Evolutionary conservation across 1,140 invertebrate species (phyloP), one percentile per base, ranked within the genome.

Genomic region (Diorhabda sublineata): DNA sequence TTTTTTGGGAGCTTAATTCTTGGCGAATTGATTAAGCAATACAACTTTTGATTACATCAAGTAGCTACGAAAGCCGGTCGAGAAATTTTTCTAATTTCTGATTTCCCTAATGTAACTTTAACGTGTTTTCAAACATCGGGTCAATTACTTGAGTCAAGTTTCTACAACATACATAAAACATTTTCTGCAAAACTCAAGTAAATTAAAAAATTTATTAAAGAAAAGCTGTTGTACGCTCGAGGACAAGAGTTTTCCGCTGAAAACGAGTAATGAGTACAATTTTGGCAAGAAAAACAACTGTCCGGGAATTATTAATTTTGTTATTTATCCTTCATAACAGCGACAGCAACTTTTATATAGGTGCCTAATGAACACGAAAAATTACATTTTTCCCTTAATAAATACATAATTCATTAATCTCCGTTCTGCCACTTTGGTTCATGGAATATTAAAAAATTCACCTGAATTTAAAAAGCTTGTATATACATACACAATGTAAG

Each of bases 171-270:
- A 52, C 47, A 52, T 52, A 52, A 52, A 52, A 52, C 47, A 52
- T 52, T 52, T 52, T 52, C n/a, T 2, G 47, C 6, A n/a, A 52
- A 52, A 52, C 47, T 52, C n/a, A 6, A 52, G 47, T 8, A 52
- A 52, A 52, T 52, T 52, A 52, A 52, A 52, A 52, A 52, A 52
- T 52, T 52, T 52, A 52, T 52, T 52, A 52, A 52, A 52, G n/a
- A 52, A 6, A 52, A 52, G n/a, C 47, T 8, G 6, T 52, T 52
- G 6, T 52, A 3, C n/a, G 47, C 47, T 52, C n/a, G 47, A 52
- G 47, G 47, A 52, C 47, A n/a, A 4, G 47, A 52, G 47, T 52
- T 52, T 52, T 9, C 4, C n/a, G 6, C 6, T 6, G 47, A 52
- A 8, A n/a, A 4, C 47, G 47, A 26, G 26, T 26, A 26, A 26